Base-by-base conservation (phyloP, 1,140 invertebrate genomes). In the Bombus cullumanus region DNA sequence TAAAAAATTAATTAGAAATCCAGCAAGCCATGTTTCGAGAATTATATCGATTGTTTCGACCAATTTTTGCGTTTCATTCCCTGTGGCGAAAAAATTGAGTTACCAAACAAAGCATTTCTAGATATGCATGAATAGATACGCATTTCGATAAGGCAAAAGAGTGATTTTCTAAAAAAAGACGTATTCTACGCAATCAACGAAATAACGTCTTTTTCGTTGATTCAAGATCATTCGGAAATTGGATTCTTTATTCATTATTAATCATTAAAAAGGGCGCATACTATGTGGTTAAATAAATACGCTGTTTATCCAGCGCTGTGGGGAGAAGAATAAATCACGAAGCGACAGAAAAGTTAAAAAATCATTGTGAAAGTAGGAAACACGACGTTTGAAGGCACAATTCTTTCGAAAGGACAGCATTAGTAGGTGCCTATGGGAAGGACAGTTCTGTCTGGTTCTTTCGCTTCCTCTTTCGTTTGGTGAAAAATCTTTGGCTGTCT, bases 401-500 rank as follows among this genome's bases (percentile, higher is more conserved):
- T 87, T 87, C 43, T 41, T 81, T 78, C 59, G 81, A 80, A 88
- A 28, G 85, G 75, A 68, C 62, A 53, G 82, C 83, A 86, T 86
- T 86, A 66, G 83, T 47, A 41, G 41, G 39, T 47, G 83, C 79
- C 87, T 68, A n/a, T 59, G 62, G 76, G 83, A 82, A 47, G 82
- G 73, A 82, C 75, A 75, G 86, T 85, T 82, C 74, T 73, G 22
- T 43, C 78, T 53, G 47, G 18, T 53, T 22, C 47, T 53, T 53
- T 53, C 47, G 47, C 47, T 53, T 53, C 5, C 47, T 53, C 47
- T 22, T 53, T 53, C 47, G 18, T 53, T 53, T 43, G 53, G 34
- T 62, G 85, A 88, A 88, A 91, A 91, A 88, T 86, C 77, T 90
- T 72, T 64, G 73, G 83, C 86, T 86, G 89, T 91, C 90, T 91